phyloP scores from a whole-genome alignment of 2,113 vertebrate species.

The Centropus bengalensis region DNA sequence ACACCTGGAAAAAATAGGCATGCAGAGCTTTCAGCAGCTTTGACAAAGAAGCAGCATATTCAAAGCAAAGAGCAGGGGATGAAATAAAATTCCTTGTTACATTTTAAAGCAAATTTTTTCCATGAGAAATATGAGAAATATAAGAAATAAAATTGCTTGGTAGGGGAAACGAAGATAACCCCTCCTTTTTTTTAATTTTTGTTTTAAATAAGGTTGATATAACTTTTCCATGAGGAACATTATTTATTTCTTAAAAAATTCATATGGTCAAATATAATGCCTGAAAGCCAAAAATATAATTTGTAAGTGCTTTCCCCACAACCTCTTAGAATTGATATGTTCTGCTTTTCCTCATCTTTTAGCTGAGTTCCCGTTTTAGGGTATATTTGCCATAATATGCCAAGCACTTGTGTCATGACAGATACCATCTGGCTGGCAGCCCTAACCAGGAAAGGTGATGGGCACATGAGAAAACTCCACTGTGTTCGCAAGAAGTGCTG shows the following conservation, averaged over 20 bases:
- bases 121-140: not conserved
- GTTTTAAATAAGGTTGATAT: not conserved
- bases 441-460: not conserved
- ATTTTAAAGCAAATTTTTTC: not conserved
- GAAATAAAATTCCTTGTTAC: not conserved
- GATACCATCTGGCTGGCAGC: not conserved
- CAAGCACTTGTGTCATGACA: not conserved
- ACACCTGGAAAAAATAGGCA: not conserved
- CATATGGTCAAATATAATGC: not conserved
- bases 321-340: not conserved
- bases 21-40: not conserved
- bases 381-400: not conserved
- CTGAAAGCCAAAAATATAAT: not conserved
- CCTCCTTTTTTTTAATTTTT: rapidly evolving
- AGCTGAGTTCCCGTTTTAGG: not conserved
- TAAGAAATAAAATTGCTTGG: not conserved
- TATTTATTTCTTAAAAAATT: not conserved
- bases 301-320: not conserved
- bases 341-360: slow-evolving; percentile 10
- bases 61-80: not conserved
- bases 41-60: not conserved
- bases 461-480: not conserved
- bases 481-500: not conserved
- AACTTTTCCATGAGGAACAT: not conserved
- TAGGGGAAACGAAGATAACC: not conserved